Percentiles rank a stretch among this genome's conserved stretches.
Conservation (phyloP, 2,888 invertebrate genomes). For the Tinea trinotella region DNA sequence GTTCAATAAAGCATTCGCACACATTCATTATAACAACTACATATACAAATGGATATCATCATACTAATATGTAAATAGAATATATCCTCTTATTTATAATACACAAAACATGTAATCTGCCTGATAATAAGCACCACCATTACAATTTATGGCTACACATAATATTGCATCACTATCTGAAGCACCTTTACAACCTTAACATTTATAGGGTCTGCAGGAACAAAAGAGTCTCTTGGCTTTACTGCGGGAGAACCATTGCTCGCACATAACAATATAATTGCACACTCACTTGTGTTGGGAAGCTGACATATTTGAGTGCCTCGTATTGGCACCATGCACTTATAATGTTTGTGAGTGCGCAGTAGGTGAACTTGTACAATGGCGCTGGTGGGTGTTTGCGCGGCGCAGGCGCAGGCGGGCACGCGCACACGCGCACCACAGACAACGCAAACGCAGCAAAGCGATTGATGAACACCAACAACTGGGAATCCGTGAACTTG, state of each 20-base stretch:
- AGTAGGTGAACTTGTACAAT: constrained; percentile 94
- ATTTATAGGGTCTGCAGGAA: too few species aligned
- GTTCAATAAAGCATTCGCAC: too few species aligned
- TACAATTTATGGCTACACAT: too few species aligned
- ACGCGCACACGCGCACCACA: constrained; percentile 68
- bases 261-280: not conserved
- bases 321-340: constrained; percentile 99
- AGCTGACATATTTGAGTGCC: constrained; percentile 97
- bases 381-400: constrained; percentile 85
- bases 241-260: too few species aligned
- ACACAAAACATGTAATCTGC: too few species aligned
- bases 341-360: constrained; percentile 96
- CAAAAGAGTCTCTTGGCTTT: not conserved
- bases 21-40: too few species aligned
- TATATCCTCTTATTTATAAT: too few species aligned
- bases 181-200: too few species aligned
- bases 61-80: too few species aligned
- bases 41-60: too few species aligned
- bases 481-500: constrained; percentile 94
- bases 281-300: constrained; percentile 90
- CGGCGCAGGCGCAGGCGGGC: constrained; percentile 35
- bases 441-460: constrained; percentile 87
- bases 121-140: too few species aligned
- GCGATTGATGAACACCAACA: constrained; percentile 96
- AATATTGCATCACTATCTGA: too few species aligned